Conservation (phyloP, 2,888 invertebrate genomes). For the Gandaritis pyraliata region DNA sequence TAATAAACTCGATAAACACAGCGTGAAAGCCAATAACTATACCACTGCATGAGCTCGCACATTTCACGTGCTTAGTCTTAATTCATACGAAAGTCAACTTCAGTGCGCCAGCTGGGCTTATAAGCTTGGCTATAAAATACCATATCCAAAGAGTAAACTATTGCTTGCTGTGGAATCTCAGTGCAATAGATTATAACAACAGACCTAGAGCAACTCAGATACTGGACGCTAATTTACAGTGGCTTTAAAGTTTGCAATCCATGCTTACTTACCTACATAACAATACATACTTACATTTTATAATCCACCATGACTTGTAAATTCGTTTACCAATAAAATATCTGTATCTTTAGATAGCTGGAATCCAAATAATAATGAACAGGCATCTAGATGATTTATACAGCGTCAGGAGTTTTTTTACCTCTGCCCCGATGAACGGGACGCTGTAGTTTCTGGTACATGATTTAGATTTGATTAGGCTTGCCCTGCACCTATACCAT, state of each 20-base stretch:
- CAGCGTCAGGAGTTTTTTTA: too few relatives aligned
- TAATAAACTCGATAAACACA: not conserved
- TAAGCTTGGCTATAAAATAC: constrained; percentile 12
- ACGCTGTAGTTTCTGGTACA: too few relatives aligned
- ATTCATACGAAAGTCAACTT: constrained; percentile 10
- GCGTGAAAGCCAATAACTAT: not conserved
- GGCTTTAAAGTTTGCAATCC: not conserved
- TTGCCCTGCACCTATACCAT: too few relatives aligned
- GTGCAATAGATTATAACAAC: constrained; percentile 23
- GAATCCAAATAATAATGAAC: too few relatives aligned
- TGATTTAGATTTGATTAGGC: too few relatives aligned
- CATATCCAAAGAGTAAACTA: constrained; percentile 22
- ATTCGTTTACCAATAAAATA: too few relatives aligned
- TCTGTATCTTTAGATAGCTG: too few relatives aligned
- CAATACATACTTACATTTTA: too few relatives aligned
- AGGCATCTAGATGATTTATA: too few relatives aligned
- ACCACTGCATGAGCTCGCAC: not conserved
- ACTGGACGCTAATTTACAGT: constrained; percentile 13
- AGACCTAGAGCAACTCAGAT: not conserved
- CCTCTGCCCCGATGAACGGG: too few relatives aligned
- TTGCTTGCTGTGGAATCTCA: constrained; percentile 17
- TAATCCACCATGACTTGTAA: too few relatives aligned
- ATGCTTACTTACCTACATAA: too few relatives aligned
- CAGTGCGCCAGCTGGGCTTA: constrained; percentile 1
- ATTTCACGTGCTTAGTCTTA: constrained; percentile 12